phyloP scores from a whole-genome alignment of 2,888 invertebrate genomes.

The Antheraea yamamai region DNA sequence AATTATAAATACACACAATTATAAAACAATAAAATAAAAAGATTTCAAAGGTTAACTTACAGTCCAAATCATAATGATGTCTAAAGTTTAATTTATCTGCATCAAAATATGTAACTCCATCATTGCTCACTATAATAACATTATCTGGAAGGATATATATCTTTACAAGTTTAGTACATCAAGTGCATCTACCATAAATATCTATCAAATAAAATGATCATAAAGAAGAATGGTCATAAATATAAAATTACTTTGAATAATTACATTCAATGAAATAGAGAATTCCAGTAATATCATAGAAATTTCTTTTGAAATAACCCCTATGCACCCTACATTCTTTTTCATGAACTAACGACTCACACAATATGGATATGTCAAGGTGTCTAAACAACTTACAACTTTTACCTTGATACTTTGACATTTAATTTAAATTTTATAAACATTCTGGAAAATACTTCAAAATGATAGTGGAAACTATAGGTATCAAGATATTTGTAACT shows the following conservation, averaged over 20 bases:
- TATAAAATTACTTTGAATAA: no score
- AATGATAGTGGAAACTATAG: not conserved
- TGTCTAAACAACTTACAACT: not conserved
- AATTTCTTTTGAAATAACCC: no score
- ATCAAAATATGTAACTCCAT: constrained; percentile 35
- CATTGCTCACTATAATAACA: constrained; percentile 39
- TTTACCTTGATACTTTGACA: not conserved
- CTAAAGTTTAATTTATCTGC: not conserved
- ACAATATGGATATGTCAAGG: no score
- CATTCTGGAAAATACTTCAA: no score
- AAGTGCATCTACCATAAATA: no score
- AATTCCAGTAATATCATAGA: no score
- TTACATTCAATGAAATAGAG: no score
- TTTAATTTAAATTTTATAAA: no score
- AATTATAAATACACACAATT: not conserved
- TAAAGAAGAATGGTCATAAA: no score
- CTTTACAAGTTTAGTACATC: not conserved
- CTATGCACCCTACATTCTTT: not conserved
- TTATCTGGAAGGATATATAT: constrained; percentile 42
- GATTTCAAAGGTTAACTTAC: not conserved
- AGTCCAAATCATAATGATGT: not conserved
- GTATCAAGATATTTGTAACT: no score
- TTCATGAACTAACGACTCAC: not conserved
- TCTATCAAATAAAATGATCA: no score
- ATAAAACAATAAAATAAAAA: not conserved